Conservation (phyloP, 2,888 invertebrate genomes). For the Nemotelus nigrinus region DNA sequence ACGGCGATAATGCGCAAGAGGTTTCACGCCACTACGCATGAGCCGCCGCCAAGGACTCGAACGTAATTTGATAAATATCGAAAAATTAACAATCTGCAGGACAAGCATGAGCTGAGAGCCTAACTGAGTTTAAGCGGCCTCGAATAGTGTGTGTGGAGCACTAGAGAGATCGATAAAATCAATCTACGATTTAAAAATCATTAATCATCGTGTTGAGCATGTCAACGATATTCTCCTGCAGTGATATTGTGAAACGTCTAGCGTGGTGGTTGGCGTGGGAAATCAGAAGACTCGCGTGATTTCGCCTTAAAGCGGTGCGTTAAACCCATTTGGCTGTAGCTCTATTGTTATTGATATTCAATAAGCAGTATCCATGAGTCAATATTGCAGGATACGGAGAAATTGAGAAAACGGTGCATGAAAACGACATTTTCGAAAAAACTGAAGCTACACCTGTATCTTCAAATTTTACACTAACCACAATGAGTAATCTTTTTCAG, state of each 20-base stretch:
- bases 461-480: neutral
- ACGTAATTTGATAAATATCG: neutral
- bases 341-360: too few relatives aligned
- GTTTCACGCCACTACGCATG: neutral
- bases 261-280: too few relatives aligned
- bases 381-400: too few relatives aligned
- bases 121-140: constrained; percentile 35
- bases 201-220: constrained; percentile 21
- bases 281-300: neutral
- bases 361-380: too few relatives aligned
- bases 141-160: neutral
- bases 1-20: too few relatives aligned
- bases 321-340: too few relatives aligned
- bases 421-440: too few relatives aligned
- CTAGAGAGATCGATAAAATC: constrained; percentile 4
- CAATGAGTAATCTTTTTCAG: neutral
- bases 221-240: neutral
- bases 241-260: neutral
- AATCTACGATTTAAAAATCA: constrained; percentile 37
- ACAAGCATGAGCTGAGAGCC: neutral
- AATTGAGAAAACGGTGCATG: too few relatives aligned
- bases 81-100: neutral
- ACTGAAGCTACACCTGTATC: neutral
- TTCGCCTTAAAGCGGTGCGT: too few relatives aligned
- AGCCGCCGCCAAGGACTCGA: constrained; percentile 25